These are phyloP conservation scores for Myiagra hebetior DNA, from an alignment of 2,113 vertebrate genomes.

Conservation along the genomic window DNA sequence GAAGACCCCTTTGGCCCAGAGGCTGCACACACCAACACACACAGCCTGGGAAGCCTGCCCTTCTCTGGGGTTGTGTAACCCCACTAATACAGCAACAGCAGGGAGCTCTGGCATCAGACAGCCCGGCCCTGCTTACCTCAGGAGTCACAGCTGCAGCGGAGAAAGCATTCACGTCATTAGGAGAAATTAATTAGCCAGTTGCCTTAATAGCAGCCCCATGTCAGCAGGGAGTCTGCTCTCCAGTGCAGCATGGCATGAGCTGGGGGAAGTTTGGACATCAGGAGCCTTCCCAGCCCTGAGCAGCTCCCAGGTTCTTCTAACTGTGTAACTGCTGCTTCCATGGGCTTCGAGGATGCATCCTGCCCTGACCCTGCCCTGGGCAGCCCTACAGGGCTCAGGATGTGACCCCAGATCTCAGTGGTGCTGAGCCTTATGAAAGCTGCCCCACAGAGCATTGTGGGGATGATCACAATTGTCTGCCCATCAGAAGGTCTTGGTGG, in stretches of 20 bases:
- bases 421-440: background rate
- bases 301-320: background rate
- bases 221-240: background rate
- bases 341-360: background rate
- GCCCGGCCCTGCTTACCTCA: background rate
- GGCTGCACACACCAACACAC: background rate
- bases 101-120: conserved; percentile 9
- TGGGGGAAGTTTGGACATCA: background rate
- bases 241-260: background rate
- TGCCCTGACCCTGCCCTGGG: background rate
- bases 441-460: background rate
- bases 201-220: background rate
- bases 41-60: background rate
- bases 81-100: background rate
- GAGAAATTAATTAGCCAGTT: conserved; percentile 35
- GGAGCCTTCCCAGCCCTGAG: background rate
- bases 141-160: conserved; percentile 32
- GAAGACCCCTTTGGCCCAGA: background rate
- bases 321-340: background rate
- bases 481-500: background rate
- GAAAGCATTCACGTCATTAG: background rate
- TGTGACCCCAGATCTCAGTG: background rate
- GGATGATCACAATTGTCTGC: background rate
- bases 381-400: background rate
- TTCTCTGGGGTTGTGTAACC: background rate